Evolutionary conservation across 2,797 vertebrate genomes (phyloP).

Genomic region (Sebastes glaucus): DNA sequence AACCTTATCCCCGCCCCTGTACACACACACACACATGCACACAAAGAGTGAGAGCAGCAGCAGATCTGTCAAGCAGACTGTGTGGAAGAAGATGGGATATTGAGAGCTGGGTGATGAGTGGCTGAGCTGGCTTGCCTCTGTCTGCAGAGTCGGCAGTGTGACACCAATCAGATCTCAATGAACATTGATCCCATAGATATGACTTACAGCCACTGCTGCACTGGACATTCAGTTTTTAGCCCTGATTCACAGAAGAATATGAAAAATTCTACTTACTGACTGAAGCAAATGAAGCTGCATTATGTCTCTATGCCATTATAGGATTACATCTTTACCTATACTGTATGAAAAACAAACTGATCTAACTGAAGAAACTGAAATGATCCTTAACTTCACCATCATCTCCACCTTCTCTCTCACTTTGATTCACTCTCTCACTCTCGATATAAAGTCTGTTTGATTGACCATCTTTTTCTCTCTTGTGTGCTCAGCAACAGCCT

Average conservation of each 20-base stretch:
- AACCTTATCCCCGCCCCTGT: slow-evolving; percentile 6
- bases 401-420: slow-evolving; percentile 9
- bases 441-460: slow-evolving; percentile 70
- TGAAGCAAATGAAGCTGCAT: neutral
- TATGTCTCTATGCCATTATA: neutral
- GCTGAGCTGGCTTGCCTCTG: slow-evolving; percentile 49
- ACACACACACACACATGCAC: neutral
- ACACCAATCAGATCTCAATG: slow-evolving; percentile 27
- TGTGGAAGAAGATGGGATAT: slow-evolving; percentile 35
- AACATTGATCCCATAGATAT: slow-evolving; percentile 22
- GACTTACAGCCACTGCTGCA: neutral
- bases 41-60: slow-evolving; percentile 28
- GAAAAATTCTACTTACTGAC: neutral
- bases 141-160: slow-evolving; percentile 41
- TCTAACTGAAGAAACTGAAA: neutral
- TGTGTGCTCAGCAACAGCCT: slow-evolving; percentile 74
- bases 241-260: neutral
- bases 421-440: slow-evolving; percentile 46
- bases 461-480: slow-evolving; percentile 76
- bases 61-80: slow-evolving; percentile 34
- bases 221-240: neutral
- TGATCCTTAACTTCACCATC: neutral
- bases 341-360: neutral
- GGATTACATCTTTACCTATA: neutral
- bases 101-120: slow-evolving; percentile 10